Conservation (phyloP, 2,888 invertebrate genomes). For the Sinopyrophorus schimmeli region DNA sequence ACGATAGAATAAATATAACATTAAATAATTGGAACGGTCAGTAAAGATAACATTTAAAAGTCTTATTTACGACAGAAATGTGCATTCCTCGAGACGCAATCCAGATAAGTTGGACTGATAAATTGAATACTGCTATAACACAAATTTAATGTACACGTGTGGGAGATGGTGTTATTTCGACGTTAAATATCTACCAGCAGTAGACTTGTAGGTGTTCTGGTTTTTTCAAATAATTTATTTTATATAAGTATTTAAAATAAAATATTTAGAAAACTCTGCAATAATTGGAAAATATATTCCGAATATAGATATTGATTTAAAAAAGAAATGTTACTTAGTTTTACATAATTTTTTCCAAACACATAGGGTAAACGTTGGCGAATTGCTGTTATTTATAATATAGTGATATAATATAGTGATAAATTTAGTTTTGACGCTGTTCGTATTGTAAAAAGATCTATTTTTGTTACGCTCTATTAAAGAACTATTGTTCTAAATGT, state of each 20-base stretch:
- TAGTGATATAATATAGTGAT: no score
- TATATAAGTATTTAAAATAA: background rate
- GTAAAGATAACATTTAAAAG: conserved; percentile 34
- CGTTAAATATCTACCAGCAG: conserved; percentile 26
- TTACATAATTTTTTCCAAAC: no score
- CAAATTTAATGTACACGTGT: conserved; percentile 41
- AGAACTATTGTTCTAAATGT: no score
- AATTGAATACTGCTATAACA: conserved; percentile 42
- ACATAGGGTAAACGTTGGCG: no score
- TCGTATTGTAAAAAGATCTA: no score
- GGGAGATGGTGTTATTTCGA: conserved; percentile 32
- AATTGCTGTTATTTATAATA: no score
- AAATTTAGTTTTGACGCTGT: no score
- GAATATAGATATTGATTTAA: no score
- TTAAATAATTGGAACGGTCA: conserved; percentile 35
- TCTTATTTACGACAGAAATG: conserved; percentile 38
- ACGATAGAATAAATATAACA: no score
- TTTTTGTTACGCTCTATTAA: no score
- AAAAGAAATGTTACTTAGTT: no score
- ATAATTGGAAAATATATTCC: no score
- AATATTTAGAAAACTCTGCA: background rate
- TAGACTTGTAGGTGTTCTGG: conserved; percentile 23
- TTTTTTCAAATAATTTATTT: background rate
- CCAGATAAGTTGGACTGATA: conserved; percentile 38
- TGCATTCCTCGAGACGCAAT: conserved; percentile 34